phyloP scores from a whole-genome alignment of 2,888 invertebrate genomes.

The Acronicta alni region DNA sequence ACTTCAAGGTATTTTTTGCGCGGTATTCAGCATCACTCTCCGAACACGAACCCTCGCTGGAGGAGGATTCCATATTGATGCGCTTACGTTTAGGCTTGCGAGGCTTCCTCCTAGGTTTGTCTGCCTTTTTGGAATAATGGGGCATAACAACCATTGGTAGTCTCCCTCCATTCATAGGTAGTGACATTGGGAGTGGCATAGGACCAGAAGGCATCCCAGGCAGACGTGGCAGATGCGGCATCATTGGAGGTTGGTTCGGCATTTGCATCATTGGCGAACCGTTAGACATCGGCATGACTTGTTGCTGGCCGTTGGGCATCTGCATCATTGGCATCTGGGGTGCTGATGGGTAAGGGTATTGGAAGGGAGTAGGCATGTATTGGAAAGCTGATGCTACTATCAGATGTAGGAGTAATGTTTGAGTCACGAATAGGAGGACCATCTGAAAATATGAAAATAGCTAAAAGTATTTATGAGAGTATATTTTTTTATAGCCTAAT shows the following conservation, averaged over 20 bases:
- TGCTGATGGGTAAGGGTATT: constrained; percentile 30
- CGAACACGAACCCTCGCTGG: constrained; percentile 57
- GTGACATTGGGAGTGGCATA: constrained; percentile 56
- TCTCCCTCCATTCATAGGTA: constrained; percentile 63
- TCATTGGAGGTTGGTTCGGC: constrained; percentile 45
- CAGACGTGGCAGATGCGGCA: constrained; percentile 59
- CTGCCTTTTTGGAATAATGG: constrained; percentile 67
- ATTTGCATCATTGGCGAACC: constrained; percentile 38
- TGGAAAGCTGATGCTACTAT: constrained; percentile 34
- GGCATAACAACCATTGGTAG: constrained; percentile 80
- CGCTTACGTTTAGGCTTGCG: constrained; percentile 50
- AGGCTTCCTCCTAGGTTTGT: constrained; percentile 51
- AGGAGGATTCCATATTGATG: constrained; percentile 49
- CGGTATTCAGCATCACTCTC: constrained; percentile 48
- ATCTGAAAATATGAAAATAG: constrained; percentile 28
- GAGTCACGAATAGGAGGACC: constrained; percentile 19
- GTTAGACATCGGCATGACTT: constrained; percentile 26
- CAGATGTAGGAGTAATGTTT: constrained; percentile 17
- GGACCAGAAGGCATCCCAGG: constrained; percentile 50
- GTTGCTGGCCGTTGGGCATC: neutral
- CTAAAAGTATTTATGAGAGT: neutral
- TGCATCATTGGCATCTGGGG: constrained; percentile 6
- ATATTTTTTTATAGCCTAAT: too few species aligned
- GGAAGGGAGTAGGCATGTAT: constrained; percentile 28
- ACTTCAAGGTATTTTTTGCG: constrained; percentile 25